A percentile compares a stretch with the other conserved stretches of the same genome.
Conservation (phyloP, 2,113 vertebrate species). For the Proterorhinus semilunaris region DNA sequence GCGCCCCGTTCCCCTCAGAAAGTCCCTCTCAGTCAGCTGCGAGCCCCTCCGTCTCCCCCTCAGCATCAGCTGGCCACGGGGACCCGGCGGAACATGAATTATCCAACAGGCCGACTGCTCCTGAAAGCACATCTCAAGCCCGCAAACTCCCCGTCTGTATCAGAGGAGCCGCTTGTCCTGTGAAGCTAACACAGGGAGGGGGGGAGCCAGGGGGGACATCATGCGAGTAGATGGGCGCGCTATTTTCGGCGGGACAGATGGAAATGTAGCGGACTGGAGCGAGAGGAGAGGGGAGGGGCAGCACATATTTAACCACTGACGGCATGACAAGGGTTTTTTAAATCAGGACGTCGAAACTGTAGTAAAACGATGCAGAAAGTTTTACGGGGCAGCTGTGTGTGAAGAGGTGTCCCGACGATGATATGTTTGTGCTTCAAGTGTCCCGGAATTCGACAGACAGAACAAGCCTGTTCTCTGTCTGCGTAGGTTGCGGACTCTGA, state of each 20-base stretch:
- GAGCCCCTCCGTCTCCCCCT: conserved; percentile 27
- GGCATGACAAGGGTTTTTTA: too few species aligned
- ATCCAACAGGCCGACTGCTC: conserved; percentile 69
- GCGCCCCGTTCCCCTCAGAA: conserved; percentile 34
- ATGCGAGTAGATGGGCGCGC: conserved; percentile 70
- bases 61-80: conserved; percentile 53
- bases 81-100: conserved; percentile 68
- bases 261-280: conserved; percentile 50
- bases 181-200: conserved; percentile 60
- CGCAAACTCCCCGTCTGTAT: conserved; percentile 47
- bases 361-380: too few species aligned
- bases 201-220: conserved; percentile 49
- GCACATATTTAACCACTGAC: too few species aligned
- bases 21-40: conserved; percentile 28
- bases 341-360: too few species aligned
- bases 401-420: too few species aligned
- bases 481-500: too few species aligned
- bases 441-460: too few species aligned
- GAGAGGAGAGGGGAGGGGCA: not conserved
- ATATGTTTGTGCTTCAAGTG: too few species aligned
- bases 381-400: too few species aligned
- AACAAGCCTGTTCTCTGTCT: too few species aligned
- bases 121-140: conserved; percentile 67
- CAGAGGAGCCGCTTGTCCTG: conserved; percentile 64
- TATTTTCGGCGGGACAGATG: conserved; percentile 64